Conservation (phyloP, 2,888 invertebrate species). For the Beris chalybata region DNA sequence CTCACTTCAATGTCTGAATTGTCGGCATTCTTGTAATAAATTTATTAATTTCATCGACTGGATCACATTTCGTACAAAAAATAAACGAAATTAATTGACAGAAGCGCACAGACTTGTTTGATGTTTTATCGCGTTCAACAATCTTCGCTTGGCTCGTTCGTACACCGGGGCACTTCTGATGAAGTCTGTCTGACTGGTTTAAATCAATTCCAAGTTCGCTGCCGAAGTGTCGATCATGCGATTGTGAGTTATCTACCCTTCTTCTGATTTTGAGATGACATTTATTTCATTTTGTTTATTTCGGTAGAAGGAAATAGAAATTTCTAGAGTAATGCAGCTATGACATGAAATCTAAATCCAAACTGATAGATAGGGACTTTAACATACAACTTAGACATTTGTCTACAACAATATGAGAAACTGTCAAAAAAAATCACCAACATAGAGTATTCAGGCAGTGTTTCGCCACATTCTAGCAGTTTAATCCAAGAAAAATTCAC, state of each 20-base stretch:
- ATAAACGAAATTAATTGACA: constrained; percentile 44
- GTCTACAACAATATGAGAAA: too few species aligned
- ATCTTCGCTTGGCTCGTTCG: constrained; percentile 34
- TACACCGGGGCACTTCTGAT: constrained; percentile 14
- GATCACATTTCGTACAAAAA: constrained; percentile 22
- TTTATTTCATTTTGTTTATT: too few species aligned
- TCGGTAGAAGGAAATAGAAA: too few species aligned
- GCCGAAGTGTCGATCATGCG: constrained; percentile 3
- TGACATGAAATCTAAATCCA: too few species aligned
- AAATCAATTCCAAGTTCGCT: constrained; percentile 14
- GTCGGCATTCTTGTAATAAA: neutral
- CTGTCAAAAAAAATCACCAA: too few species aligned
- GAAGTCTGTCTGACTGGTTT: constrained; percentile 23
- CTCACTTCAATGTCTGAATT: constrained; percentile 2
- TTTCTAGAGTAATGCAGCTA: too few species aligned
- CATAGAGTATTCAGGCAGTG: too few species aligned
- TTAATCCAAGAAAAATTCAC: too few species aligned
- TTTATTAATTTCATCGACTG: neutral
- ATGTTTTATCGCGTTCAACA: constrained; percentile 42
- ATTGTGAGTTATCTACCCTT: neutral
- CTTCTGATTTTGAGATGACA: too few species aligned
- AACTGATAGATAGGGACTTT: too few species aligned
- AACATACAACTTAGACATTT: too few species aligned
- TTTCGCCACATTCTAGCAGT: too few species aligned
- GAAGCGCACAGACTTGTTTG: constrained; percentile 46